Evolutionary conservation across 2,113 vertebrate genomes (phyloP).

Genomic region (Lagopus leucura): DNA sequence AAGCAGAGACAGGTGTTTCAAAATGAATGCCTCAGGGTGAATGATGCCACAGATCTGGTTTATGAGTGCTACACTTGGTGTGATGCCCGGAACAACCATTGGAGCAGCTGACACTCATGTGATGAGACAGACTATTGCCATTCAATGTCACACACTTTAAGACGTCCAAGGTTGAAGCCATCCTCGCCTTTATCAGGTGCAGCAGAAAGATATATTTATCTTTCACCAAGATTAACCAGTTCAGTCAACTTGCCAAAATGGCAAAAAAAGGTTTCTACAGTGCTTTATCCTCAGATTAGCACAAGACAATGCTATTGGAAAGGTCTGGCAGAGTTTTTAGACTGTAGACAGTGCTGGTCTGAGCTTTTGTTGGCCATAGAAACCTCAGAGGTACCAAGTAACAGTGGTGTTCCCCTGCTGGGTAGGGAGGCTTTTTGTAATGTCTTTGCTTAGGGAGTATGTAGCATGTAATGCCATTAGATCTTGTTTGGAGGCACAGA

Average conservation of each 20-base stretch:
- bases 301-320: neutral
- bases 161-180: neutral
- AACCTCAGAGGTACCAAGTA: neutral
- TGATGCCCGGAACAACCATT: accelerated
- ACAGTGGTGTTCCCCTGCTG: neutral
- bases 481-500: neutral
- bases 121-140: neutral
- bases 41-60: accelerated
- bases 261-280: neutral
- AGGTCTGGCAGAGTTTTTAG: neutral
- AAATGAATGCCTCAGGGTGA: neutral
- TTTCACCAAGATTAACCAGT: neutral
- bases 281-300: neutral
- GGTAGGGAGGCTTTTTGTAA: neutral
- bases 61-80: accelerated
- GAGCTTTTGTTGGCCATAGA: neutral
- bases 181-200: neutral
- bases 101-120: neutral
- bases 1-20: neutral
- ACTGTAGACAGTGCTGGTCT: neutral
- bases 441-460: neutral
- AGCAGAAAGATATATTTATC: neutral
- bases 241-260: neutral
- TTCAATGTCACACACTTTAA: neutral
- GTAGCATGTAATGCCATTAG: neutral